Evolutionary conservation across 2,797 vertebrate species (phyloP).

Genomic region (Enteromius anoplus): DNA sequence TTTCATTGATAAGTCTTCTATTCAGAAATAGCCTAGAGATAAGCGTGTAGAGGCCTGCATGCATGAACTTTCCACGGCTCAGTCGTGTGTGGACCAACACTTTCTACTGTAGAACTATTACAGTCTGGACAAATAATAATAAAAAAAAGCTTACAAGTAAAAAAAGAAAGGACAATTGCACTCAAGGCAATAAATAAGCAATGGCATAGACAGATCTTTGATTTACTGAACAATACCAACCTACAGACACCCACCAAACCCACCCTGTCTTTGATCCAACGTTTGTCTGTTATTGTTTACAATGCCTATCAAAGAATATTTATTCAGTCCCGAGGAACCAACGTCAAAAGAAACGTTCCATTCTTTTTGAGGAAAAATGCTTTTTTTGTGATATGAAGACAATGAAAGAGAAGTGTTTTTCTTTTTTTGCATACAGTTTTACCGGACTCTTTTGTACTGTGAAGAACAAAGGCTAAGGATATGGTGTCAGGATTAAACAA

Average conservation of each 20-base stretch:
- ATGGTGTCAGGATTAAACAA: slow-evolving; percentile 26
- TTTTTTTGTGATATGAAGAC: slow-evolving; percentile 30
- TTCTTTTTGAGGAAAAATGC: slow-evolving; percentile 44
- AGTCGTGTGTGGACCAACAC: background rate
- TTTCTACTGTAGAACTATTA: background rate
- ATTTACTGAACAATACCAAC: slow-evolving; percentile 59
- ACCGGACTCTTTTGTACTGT: slow-evolving; percentile 53
- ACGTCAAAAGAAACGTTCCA: slow-evolving; percentile 46
- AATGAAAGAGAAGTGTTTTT: slow-evolving; percentile 43
- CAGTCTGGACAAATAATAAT: background rate
- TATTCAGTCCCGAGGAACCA: slow-evolving; percentile 46
- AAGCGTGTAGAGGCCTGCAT: slow-evolving; percentile 10
- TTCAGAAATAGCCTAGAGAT: slow-evolving; percentile 53
- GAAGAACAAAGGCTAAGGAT: slow-evolving; percentile 51
- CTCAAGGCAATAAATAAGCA: slow-evolving; percentile 15
- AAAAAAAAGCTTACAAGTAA: background rate
- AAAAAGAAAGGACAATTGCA: background rate
- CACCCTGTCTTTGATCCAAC: slow-evolving; percentile 59
- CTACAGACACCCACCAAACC: slow-evolving; percentile 41
- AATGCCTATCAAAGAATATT: slow-evolving; percentile 55
- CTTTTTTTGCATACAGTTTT: slow-evolving; percentile 46
- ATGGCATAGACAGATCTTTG: slow-evolving; percentile 52
- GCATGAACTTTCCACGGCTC: background rate
- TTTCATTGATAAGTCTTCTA: slow-evolving; percentile 46
- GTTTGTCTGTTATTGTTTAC: slow-evolving; percentile 61